phyloP scores from a whole-genome alignment of 1,140 invertebrate species.

The Penaeus indicus region DNA sequence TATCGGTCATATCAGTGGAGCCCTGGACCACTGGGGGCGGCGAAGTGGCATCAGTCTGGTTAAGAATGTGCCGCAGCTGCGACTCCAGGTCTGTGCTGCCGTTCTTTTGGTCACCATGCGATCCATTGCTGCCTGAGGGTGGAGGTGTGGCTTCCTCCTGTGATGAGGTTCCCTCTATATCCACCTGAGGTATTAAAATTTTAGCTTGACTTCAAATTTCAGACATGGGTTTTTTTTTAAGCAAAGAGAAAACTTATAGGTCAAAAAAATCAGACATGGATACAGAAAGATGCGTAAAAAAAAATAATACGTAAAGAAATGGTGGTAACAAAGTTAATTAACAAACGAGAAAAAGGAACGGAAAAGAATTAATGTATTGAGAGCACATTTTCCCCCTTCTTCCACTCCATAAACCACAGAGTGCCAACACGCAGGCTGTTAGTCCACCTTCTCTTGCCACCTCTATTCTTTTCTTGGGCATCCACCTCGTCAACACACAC shows the following conservation, averaged over 20 bases:
- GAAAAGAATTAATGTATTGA: background rate
- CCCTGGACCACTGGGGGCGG: conserved; percentile 35
- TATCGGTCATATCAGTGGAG: conserved; percentile 47
- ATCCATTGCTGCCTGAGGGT: conserved; percentile 14
- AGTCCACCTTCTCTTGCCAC: conserved; percentile 17
- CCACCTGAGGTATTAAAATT: conserved; percentile 51
- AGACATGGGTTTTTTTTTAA: background rate
- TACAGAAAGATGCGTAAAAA: background rate
- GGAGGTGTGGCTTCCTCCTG: conserved; percentile 46
- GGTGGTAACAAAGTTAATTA: background rate
- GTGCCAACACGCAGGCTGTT: background rate
- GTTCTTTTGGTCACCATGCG: background rate
- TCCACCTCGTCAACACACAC: background rate
- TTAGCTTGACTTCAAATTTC: background rate
- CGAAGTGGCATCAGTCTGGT: conserved; percentile 46
- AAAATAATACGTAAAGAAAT: too few species aligned
- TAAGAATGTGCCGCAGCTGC: conserved; percentile 51
- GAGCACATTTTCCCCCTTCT: background rate
- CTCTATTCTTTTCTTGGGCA: background rate
- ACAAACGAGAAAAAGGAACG: background rate
- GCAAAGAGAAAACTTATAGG: background rate
- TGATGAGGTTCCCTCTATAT: conserved; percentile 59
- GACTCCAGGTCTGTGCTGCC: conserved; percentile 35
- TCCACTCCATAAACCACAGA: conserved; percentile 1
- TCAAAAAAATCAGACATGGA: background rate